These are phyloP conservation scores for Portevinia maculata DNA, from an alignment of 2,888 invertebrate genomes.

Conservation along the genomic window DNA sequence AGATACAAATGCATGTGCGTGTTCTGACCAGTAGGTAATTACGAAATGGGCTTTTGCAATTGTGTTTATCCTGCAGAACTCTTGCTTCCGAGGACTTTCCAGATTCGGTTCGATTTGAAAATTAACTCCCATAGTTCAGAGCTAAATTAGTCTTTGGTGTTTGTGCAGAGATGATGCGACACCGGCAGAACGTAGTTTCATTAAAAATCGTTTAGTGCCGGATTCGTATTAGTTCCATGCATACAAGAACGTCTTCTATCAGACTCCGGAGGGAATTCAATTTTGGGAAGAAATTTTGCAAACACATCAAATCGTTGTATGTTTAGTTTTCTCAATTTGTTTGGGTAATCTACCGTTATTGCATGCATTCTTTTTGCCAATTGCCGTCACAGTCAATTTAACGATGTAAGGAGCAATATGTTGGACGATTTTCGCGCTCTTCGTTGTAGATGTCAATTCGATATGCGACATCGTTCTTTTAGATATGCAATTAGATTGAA, in stretches of 20 bases:
- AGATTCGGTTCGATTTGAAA: slow-evolving; percentile 59
- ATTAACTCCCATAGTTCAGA: slow-evolving; percentile 48
- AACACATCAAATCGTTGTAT: too few species aligned
- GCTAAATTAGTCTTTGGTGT: slow-evolving; percentile 42
- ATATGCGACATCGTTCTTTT: too few species aligned
- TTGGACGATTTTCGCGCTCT: too few species aligned
- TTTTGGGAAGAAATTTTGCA: not conserved
- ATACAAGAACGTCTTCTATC: not conserved
- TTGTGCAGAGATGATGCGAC: slow-evolving; percentile 19
- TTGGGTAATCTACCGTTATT: too few species aligned
- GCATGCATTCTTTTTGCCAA: too few species aligned
- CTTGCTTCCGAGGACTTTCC: slow-evolving; percentile 31
- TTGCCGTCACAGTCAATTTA: too few species aligned
- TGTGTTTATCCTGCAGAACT: slow-evolving; percentile 54
- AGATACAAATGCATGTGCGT: slow-evolving; percentile 62
- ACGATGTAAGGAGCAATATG: too few species aligned
- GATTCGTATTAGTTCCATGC: not conserved
- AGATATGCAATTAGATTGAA: too few species aligned
- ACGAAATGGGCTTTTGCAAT: slow-evolving; percentile 69
- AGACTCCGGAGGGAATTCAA: not conserved
- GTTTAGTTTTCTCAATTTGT: too few species aligned
- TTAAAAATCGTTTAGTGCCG: slow-evolving; percentile 59
- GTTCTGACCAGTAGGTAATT: slow-evolving; percentile 66
- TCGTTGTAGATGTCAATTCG: too few species aligned
- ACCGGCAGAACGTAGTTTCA: slow-evolving; percentile 21